Evolutionary conservation across 53 echinoderm and acorn worm genomes (phyloP), one percentile per base, ranked within the genome.

Genomic region (Mesocentrotus franciscanus): DNA sequence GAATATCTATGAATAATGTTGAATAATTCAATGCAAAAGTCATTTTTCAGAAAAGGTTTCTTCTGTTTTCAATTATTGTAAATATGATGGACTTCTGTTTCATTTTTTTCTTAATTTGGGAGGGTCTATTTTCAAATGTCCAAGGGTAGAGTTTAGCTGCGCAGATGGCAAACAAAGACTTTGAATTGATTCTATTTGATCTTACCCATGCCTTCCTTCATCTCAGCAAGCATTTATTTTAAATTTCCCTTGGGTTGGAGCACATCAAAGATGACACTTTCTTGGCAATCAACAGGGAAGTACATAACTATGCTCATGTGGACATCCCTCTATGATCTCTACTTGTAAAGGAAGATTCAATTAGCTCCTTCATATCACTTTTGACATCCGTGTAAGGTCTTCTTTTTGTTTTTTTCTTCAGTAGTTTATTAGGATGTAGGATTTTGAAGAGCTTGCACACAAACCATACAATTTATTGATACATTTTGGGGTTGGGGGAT

Each of bases 231-330:
- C 20, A 24, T 49, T 76, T 33, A 76, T 32, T 33, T 4, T 32
- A 30, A 30, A 33, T 71, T 0, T 71, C 71, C 27, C 26, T 71
- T n/a, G 71, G 27, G 71, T 8, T 22, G 71, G 4, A 7, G 49
- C 3, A 49, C 76, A 76, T 24, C 68, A 68, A 24, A 68, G 68
- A 68, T 33, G 76, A 76, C 76, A 76, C n/a, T 32, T 33, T 33
- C 30, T 76, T 76, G 76, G 76, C 76, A 76, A 30, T 76, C 76
- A 30, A 2, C 29, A 13, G 15, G 76, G 30, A 76, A 33, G 30
- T 76, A 76, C 10, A 33, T 32, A 76, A 76, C 76, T 76, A 76
- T 76, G 30, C 30, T 76, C 76, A 76, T 76, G 71, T 76, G 76
- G 76, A 76, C 29, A 76, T 76, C 76, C 30, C 32, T 33, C 30